A percentile compares a stretch with the other conserved stretches of the same genome.
These are phyloP conservation scores for Pseudomyrmex sp. DNA, from an alignment of 1,140 invertebrate genomes.

Conservation along the genomic window DNA sequence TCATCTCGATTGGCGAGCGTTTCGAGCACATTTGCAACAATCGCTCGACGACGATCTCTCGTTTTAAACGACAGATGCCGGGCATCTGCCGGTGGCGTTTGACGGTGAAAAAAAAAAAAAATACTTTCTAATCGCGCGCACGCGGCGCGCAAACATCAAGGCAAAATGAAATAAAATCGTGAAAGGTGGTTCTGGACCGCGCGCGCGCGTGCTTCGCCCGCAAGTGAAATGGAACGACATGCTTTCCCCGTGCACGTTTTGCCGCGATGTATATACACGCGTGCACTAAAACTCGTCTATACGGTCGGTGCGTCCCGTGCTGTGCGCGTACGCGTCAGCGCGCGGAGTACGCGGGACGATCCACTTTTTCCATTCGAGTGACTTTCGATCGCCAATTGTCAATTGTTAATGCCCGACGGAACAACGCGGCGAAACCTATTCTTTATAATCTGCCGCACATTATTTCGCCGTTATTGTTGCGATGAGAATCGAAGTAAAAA, in stretches of 20 bases:
- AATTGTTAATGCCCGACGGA: neutral
- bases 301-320: conserved; percentile 6
- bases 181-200: conserved; percentile 58
- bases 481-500: neutral
- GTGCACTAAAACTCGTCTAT: conserved; percentile 39
- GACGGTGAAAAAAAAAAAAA: conserved; percentile 13
- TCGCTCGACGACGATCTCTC: neutral
- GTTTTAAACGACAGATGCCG: no score
- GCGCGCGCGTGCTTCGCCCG: neutral
- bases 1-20: neutral
- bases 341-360: conserved; percentile 48
- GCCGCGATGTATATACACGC: conserved; percentile 1
- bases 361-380: conserved; percentile 70
- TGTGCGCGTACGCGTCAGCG: neutral
- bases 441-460: neutral
- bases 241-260: conserved; percentile 71
- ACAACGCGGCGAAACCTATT: neutral
- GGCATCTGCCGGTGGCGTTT: neutral
- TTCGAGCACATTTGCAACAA: neutral
- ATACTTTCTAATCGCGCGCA: conserved; percentile 44
- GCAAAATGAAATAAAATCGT: conserved; percentile 56
- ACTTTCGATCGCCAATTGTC: conserved; percentile 65
- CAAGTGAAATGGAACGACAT: conserved; percentile 76
- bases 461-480: neutral
- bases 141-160: conserved; percentile 12